A percentile compares a stretch with the other conserved stretches of the same genome.
phyloP scores from a whole-genome alignment of 2,797 vertebrate genomes.

The Scomberomorus guttatus region DNA sequence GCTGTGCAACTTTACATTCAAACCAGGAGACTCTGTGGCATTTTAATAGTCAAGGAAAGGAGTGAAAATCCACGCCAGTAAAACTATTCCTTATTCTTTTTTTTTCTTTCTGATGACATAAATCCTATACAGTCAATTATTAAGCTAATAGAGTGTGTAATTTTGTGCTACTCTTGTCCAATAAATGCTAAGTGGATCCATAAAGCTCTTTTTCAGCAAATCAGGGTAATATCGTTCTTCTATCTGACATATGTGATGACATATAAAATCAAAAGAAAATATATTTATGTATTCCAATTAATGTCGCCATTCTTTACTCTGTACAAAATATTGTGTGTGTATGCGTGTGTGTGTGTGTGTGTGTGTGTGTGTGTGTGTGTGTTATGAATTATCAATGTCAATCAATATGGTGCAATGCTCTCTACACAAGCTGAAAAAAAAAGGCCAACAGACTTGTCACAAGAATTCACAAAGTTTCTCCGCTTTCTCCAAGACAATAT shows the following conservation, averaged over 20 bases:
- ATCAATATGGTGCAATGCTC: slow-evolving; percentile 82
- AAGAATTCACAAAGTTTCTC: slow-evolving; percentile 49
- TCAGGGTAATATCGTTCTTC: slow-evolving; percentile 84
- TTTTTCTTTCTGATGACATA: slow-evolving; percentile 83
- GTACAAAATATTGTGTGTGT: slow-evolving; percentile 75
- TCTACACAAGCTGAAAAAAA: slow-evolving; percentile 68
- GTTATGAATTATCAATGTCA: slow-evolving; percentile 79
- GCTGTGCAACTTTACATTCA: slow-evolving; percentile 99
- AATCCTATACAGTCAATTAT: slow-evolving; percentile 81
- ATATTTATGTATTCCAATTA: slow-evolving; percentile 85
- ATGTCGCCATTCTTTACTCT: slow-evolving; percentile 84
- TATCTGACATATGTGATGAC: slow-evolving; percentile 80
- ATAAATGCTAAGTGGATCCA: slow-evolving; percentile 82
- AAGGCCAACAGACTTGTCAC: slow-evolving; percentile 75
- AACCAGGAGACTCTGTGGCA: slow-evolving; percentile 99
- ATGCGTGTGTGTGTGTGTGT: slow-evolving; percentile 60
- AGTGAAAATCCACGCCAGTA: slow-evolving; percentile 98
- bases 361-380: slow-evolving; percentile 48
- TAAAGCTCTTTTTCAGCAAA: slow-evolving; percentile 84
- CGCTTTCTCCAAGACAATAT: slow-evolving; percentile 39
- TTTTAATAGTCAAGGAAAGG: slow-evolving; percentile 97
- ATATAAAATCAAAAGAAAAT: slow-evolving; percentile 81
- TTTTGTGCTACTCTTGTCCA: slow-evolving; percentile 85
- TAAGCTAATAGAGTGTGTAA: slow-evolving; percentile 84
- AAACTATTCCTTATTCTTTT: slow-evolving; percentile 89